These are phyloP conservation scores for Torymus texanus DNA, from an alignment of 2,888 invertebrate genomes.

Conservation along the genomic window DNA sequence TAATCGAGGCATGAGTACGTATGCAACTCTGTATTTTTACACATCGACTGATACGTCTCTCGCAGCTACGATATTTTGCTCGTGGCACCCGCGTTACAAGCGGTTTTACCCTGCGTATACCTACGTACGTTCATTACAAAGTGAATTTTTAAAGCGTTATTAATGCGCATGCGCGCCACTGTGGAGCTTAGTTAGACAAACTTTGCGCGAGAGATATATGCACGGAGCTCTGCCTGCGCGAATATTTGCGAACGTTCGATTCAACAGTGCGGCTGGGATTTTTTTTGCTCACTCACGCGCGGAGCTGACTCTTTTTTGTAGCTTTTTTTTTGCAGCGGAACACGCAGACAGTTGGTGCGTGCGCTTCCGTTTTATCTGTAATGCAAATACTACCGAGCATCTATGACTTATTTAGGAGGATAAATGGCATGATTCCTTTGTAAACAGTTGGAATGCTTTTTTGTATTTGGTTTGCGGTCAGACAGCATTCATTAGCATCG, in stretches of 20 bases:
- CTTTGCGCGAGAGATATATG: neutral
- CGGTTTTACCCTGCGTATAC: neutral
- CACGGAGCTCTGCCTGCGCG: no score
- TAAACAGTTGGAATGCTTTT: no score
- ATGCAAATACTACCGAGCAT: no score
- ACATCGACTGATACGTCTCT: conserved; percentile 25
- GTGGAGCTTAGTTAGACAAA: conserved; percentile 13
- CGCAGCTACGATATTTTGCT: neutral
- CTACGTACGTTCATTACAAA: conserved; percentile 23
- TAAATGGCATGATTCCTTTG: no score
- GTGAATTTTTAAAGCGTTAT: conserved; percentile 38
- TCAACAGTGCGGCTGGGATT: neutral
- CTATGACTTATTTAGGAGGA: no score
- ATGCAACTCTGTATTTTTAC: conserved; percentile 12
- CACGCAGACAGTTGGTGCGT: neutral
- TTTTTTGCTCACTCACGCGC: no score
- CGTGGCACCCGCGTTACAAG: neutral
- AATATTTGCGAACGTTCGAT: conserved; percentile 27
- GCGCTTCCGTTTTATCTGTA: neutral
- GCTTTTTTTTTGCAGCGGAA: no score
- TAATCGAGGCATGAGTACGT: conserved; percentile 1
- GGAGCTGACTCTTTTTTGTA: no score
- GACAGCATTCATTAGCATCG: no score
- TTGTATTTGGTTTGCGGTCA: no score
- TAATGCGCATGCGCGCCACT: neutral